Conservation (phyloP, 2,888 invertebrate species). For the Pristionchus maxplancki region DNA sequence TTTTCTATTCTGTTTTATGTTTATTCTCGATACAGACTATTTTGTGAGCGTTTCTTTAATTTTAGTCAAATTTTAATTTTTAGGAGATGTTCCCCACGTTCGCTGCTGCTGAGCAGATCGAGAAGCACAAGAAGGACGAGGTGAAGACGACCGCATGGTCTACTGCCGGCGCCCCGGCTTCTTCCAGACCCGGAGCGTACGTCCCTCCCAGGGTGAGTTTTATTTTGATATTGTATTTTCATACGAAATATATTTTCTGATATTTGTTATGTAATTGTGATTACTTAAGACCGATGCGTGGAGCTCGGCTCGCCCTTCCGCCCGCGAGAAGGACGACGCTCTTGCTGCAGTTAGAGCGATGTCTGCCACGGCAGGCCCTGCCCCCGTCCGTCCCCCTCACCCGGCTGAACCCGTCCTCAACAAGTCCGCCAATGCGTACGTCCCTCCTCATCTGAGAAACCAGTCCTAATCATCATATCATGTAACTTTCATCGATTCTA, state of each 20-base stretch:
- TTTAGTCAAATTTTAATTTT: no score
- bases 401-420: conserved; percentile 46
- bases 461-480: conserved; percentile 19
- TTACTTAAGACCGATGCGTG: conserved; percentile 18
- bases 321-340: conserved; percentile 43
- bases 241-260: neutral
- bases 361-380: conserved; percentile 49
- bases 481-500: neutral
- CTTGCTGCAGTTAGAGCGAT: conserved; percentile 52
- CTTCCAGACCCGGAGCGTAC: conserved; percentile 30
- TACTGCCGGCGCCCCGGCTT: neutral
- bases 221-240: neutral
- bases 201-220: neutral
- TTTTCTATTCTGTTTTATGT: neutral
- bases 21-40: no score
- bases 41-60: no score
- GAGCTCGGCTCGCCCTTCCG: conserved; percentile 17
- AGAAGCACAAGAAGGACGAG: conserved; percentile 66
- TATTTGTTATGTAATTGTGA: neutral
- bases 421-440: conserved; percentile 58
- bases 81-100: conserved; percentile 72
- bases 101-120: conserved; percentile 71
- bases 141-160: conserved; percentile 41
- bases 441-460: conserved; percentile 68
- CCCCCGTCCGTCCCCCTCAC: conserved; percentile 52